Evolutionary conservation across 2,888 invertebrate genomes (phyloP).

Genomic region (Drosophila barbarae): DNA sequence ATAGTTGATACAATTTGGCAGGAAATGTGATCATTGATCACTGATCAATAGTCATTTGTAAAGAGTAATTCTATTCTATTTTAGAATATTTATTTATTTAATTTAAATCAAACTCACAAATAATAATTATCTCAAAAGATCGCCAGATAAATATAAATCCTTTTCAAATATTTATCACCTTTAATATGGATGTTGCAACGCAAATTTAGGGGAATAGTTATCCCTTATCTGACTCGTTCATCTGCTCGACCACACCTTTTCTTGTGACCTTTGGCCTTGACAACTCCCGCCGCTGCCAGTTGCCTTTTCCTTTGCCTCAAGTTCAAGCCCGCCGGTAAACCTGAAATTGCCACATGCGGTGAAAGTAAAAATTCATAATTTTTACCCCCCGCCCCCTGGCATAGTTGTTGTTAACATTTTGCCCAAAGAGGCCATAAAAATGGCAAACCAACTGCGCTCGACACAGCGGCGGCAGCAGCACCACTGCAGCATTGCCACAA

Average conservation of each 20-base stretch:
- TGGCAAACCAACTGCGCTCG: constrained; percentile 54
- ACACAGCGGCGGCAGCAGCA: constrained; percentile 16
- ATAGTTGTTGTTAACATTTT: constrained; percentile 49
- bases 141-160: neutral
- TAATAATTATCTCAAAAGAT: neutral
- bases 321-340: constrained; percentile 58
- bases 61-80: neutral
- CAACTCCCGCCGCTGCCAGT: constrained; percentile 48
- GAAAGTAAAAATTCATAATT: constrained; percentile 78
- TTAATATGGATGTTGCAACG: neutral
- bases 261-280: constrained; percentile 63
- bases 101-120: no score
- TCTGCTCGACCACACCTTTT: constrained; percentile 62
- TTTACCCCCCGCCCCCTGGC: constrained; percentile 57
- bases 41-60: no score
- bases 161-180: constrained; percentile 8
- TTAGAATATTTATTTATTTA: neutral
- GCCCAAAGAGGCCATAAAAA: constrained; percentile 64
- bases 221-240: constrained; percentile 26
- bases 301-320: constrained; percentile 55
- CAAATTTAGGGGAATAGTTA: neutral
- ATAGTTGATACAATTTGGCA: neutral
- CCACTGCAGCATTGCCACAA: neutral
- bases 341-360: constrained; percentile 72
- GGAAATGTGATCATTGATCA: no score